Evolutionary conservation across 2,888 invertebrate genomes (phyloP), one percentile per base, ranked within the genome.

Genomic region (Yponomeuta malinellus): DNA sequence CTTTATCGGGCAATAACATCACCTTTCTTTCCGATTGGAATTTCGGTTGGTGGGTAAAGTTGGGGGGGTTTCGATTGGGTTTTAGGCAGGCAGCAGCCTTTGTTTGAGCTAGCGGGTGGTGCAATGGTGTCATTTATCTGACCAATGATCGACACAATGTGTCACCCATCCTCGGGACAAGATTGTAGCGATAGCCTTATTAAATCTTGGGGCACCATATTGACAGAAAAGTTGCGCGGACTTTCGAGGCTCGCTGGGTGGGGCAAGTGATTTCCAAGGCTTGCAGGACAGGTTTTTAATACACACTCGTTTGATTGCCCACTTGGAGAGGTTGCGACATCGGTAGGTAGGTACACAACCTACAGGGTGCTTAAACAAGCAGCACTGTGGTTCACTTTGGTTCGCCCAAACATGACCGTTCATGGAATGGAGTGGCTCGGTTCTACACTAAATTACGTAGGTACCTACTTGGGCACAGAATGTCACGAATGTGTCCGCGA

Each of bases 251-350:
- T 59, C 15, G 12, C 15, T 83, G 87, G 90, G 89, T 86, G 88
- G 89, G 90, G 90, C 89, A 86, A 83, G 77, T 81, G 81, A 85
- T 81, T 81, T 85, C 78, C 86, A 89, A 88, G 88, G 87, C 83
- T 81, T 81, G 79, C 81, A 78, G 81, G 83, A 87, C 87, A 81
- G 84, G 86, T 88, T 90, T 88, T 87, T 85, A 83, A 85, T 83
- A 59, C 83, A 81, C 84, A 80, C 81, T 80, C 64, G 70, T 65
- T 65, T 84, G 80, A 78, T 78, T 82, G 79, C 77, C 82, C 81
- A 86, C 85, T 87, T 85, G 82, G 43, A 84, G 77, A 84, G 81
- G 83, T 89, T 88, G 87, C 86, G 78, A 87, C 83, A 87, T 84
- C 83, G 23, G 29, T 8, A 63, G 29, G 63, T 29, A 63, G 23